Evolutionary conservation across 1,140 invertebrate species (phyloP), one percentile per base, ranked within the genome.

Genomic region (Carposina sasakii): DNA sequence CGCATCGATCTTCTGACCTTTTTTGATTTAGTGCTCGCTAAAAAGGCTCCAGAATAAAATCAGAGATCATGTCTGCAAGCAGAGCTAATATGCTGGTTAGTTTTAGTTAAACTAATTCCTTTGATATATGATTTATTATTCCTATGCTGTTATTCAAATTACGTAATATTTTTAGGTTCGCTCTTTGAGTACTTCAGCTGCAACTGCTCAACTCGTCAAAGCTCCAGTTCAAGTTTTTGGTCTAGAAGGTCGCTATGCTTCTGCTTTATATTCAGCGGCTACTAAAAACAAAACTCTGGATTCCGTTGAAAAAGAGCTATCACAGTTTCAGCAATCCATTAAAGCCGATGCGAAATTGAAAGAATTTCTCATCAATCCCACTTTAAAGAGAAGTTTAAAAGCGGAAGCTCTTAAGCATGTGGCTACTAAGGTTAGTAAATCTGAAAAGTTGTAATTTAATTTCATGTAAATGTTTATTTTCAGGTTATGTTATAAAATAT

Each of bases 161-260:
- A 83, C 79, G 77, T 81, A 83, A 83, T 56, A 30, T 59, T 69
- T 84, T 71, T 63, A 91, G 89, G 84, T 87, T 46, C 88, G 89
- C 33, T 69, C 75, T 21, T 71, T 90, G 62, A 90, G 88, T 76
- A 88, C 88, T 3, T 87, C 87, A 19, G 82, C 85, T 24, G 63
- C 81, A 44, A 61, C 76, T 19, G 68, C 86, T 55, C 88, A 90
- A 68, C 73, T 89, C 66, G 85, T 92, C 1, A 93, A 92, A 89
- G 88, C 96, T 48, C 96, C 97, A 49, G 78, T 98, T 46, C 93
- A 97, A 88, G 89, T 99, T 24, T 98, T 97, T 87, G 97, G 98
- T 13, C 81, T 98, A 63, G 96, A 98, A 73, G 98, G 98, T 42
- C 91, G 97, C 64, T 99, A 99, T 90, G 98, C 97, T 12, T 91